Conservation (phyloP, 92 coral and sea anemone genomes). For the Siderastrea siderea region DNA sequence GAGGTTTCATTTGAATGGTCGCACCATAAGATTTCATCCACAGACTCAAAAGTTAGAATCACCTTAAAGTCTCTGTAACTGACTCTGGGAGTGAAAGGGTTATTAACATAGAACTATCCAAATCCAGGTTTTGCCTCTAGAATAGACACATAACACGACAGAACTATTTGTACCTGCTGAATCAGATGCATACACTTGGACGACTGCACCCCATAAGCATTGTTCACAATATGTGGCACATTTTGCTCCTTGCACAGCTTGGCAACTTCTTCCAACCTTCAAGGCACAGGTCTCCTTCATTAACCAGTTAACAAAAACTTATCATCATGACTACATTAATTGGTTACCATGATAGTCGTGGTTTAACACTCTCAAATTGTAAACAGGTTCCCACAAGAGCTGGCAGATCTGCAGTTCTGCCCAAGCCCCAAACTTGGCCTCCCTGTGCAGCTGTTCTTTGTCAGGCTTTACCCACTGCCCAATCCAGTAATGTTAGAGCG, state of each 20-base stretch:
- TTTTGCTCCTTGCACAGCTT: constrained; percentile 89
- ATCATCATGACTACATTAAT: background rate
- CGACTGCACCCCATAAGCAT: constrained; percentile 96
- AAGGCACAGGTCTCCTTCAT: background rate
- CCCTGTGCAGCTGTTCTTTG: no score
- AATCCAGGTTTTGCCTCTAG: no score
- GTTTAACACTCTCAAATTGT: no score
- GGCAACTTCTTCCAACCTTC: constrained; percentile 94
- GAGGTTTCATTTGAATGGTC: no score
- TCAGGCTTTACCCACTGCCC: no score
- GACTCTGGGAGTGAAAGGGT: background rate
- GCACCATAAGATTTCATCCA: no score
- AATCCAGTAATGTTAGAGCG: no score
- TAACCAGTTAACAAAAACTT: background rate
- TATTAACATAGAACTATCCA: no score
- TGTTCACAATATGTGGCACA: constrained; percentile 96
- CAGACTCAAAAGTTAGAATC: no score
- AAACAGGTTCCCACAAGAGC: no score
- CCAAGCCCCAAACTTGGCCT: no score
- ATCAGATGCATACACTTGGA: constrained; percentile 96
- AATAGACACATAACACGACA: background rate
- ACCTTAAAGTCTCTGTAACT: background rate
- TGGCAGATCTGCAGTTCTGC: no score
- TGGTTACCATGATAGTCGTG: background rate
- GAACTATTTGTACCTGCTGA: constrained; percentile 77